Evolutionary conservation across 30 jellyfish, hydroid and myxozoan species (phyloP), one percentile per base, ranked within the genome.

Genomic region (Cassiopea xamachana): DNA sequence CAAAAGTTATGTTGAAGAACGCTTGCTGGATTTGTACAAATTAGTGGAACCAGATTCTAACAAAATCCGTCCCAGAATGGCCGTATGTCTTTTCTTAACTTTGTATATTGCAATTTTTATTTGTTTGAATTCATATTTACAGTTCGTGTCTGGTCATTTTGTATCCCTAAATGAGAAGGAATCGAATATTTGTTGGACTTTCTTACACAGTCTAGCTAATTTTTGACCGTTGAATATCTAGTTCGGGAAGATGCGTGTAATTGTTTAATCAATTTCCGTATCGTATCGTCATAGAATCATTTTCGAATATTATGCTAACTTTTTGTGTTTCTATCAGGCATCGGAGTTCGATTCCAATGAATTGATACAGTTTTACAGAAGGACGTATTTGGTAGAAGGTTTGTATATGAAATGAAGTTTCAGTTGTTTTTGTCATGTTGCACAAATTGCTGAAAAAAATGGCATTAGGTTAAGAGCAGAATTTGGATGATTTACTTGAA

Each of bases 1-100:
- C 49, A 43, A 49, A 51, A 43, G 87, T 16, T 78, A 78, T n/a
- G 87, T 78, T 10, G 80, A 71, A 12, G 48, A 13, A 3, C 45
- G 3, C 16, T 48, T 78, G 48, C 48, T 1, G 27, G 87, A 7
- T 3, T 9, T 78, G 17, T 78, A 78, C 76, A 50, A 48, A 51
- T 17, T 74, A 27, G 39, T 27, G 39, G 39, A 27, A 0, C 27
- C 45, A 19, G 47, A 3, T 10, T 6, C 43, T 46, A 44, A 75
- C 0, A 2, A 75, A n/a, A 18, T 5, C 14, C 61, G 84, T 46
- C 7, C 44, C 19, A 44, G 60, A 17, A 14, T 17, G 43, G 43
- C 19, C 43, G 74, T 64, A 64, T 5, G 74, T 64, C 27, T 9
- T 64, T 13, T 4, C 7, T 55, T 55, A 3, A 10, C 64, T 55